Base-by-base conservation (phyloP, 2,113 vertebrate species). In the Parus major region DNA sequence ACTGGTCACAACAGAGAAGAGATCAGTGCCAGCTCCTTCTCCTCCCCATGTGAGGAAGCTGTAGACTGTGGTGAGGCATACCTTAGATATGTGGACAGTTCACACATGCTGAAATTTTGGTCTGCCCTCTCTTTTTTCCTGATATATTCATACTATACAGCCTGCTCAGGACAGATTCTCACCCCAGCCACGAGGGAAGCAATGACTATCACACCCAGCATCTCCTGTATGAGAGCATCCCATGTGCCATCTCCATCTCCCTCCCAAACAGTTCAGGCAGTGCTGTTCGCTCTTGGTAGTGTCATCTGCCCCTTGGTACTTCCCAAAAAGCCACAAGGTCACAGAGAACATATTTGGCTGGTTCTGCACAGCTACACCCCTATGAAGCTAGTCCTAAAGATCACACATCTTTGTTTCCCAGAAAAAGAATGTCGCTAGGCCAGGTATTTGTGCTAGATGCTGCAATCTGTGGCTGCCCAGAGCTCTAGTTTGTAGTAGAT, bases 231-330 rank as follows among this genome's bases (percentile, higher is more conserved):
- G 36, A 70, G 42, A 41, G 24, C 19, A 65, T 61, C 68, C 36
- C 42, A 10, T 33, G 21, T 8, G 19, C 16, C 5, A 6, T 75
- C 52, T 36, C 69, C 39, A 33, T 73, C 64, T 70, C 23, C 41
- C 25, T 89, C 57, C 49, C 64, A 79, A 8, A 4, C 61, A 87
- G 28, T 13, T 71, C 49, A 85, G 47, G 61, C 10, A 35, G 47
- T 0, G 1, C 42, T 87, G 2, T 63, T 42, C 78, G 64, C 60
- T 70, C 0, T 0, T 42, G 21, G 25, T 7, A 0, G n/a, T 82
- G 61, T 92, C 66, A 85, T 60, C 66, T 88, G 47, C 29, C 61
- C 33, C 44, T 85, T 79, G 41, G 47, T 92, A 39, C 56, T 59
- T 82, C 23, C 47, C 61, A 23, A 85, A 90, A 94, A 82, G 56